phyloP scores from a whole-genome alignment of 2,888 invertebrate genomes.

The Tinea pellionella region DNA sequence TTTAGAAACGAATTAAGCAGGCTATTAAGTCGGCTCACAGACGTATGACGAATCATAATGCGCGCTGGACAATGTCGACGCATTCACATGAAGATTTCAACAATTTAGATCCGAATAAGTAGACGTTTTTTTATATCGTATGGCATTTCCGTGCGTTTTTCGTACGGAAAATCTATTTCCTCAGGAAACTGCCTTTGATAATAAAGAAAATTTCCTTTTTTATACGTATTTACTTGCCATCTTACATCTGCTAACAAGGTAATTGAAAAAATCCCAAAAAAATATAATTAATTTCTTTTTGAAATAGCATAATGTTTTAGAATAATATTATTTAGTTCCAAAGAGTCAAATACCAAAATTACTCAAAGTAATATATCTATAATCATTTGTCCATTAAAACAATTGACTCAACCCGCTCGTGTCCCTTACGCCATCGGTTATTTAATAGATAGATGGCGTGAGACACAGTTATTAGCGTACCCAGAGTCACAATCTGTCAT shows the following conservation, averaged over 20 bases:
- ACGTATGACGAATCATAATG: conserved; percentile 63
- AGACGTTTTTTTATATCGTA: conserved; percentile 19
- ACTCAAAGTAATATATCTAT: conserved; percentile 19
- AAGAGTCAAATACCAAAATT: conserved; percentile 2
- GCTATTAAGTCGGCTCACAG: conserved; percentile 60
- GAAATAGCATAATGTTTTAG: too few species aligned
- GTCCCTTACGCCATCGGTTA: conserved; percentile 35
- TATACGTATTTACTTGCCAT: too few species aligned
- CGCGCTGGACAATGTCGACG: conserved; percentile 39
- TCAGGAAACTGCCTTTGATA: conserved; percentile 17
- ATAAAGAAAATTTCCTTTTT: neutral
- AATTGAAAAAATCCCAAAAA: too few species aligned
- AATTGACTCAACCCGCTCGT: conserved; percentile 45
- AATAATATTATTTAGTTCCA: too few species aligned
- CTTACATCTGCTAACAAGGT: too few species aligned
- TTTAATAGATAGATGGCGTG: conserved; percentile 63
- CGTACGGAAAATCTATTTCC: conserved; percentile 23
- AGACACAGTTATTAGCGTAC: conserved; percentile 48
- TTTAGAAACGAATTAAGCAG: conserved; percentile 63
- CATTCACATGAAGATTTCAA: conserved; percentile 40
- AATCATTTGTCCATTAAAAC: conserved; percentile 50
- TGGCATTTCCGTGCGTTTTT: conserved; percentile 23
- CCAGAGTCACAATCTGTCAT: conserved; percentile 59
- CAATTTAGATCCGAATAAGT: conserved; percentile 36
- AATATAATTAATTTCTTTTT: neutral